phyloP scores from a whole-genome alignment of 2,888 invertebrate genomes.

The Gonocerus acuteangulatus region DNA sequence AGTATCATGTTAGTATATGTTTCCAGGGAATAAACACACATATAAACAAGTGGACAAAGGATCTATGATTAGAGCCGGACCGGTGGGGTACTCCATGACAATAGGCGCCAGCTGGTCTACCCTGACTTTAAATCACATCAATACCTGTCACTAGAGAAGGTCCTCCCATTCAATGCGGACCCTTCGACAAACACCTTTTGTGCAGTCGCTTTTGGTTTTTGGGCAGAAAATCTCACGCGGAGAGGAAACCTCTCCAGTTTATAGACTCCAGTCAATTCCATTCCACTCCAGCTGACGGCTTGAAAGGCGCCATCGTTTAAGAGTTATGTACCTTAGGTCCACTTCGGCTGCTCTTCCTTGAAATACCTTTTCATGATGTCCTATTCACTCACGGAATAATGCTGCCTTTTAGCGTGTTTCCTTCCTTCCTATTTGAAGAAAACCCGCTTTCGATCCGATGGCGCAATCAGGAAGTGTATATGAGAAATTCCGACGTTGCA shows the following conservation, averaged over 20 bases:
- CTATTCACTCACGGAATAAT: too few species aligned
- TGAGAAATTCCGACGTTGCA: too few species aligned
- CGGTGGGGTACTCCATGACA: neutral
- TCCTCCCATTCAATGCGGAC: neutral
- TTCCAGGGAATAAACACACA: constrained; percentile 22
- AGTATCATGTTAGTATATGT: too few species aligned
- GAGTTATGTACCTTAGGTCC: neutral
- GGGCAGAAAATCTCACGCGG: constrained; percentile 26
- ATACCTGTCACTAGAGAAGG: constrained; percentile 32
- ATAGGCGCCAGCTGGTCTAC: constrained; percentile 13
- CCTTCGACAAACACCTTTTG: constrained; percentile 17
- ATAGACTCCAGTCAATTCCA: constrained; percentile 10
- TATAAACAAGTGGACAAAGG: constrained; percentile 32
- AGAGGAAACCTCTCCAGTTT: constrained; percentile 5
- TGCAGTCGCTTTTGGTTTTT: constrained; percentile 11
- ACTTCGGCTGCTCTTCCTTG: neutral
- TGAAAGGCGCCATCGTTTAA: neutral
- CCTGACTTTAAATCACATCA: constrained; percentile 34
- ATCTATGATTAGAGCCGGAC: constrained; percentile 28
- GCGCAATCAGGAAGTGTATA: too few species aligned
- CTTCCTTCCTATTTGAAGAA: too few species aligned
- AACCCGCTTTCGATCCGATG: too few species aligned
- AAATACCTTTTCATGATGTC: neutral
- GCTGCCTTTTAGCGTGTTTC: too few species aligned
- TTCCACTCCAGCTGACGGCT: constrained; percentile 1